phyloP scores from a whole-genome alignment of 1,140 invertebrate species.

The Cheumatopsyche charites region DNA sequence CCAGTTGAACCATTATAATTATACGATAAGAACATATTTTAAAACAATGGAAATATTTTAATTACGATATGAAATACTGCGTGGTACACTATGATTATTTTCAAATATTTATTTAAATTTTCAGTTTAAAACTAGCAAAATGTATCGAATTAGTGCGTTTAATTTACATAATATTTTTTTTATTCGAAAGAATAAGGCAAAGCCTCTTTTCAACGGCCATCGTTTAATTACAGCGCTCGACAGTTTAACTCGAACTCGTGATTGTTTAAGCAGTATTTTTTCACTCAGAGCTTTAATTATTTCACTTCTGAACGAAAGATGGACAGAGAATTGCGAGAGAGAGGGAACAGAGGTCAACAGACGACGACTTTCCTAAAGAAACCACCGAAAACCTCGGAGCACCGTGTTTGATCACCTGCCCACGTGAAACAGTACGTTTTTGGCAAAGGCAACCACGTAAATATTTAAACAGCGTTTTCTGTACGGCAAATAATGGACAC shows the following conservation, averaged over 20 bases:
- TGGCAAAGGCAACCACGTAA: conserved; percentile 47
- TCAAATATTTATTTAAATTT: too few relatives aligned
- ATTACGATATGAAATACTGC: too few relatives aligned
- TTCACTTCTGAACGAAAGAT: neutral
- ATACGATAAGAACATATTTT: too few relatives aligned
- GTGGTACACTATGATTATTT: too few relatives aligned
- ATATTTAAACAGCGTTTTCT: conserved; percentile 44
- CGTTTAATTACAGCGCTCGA: conserved; percentile 3
- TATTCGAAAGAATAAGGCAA: conserved; percentile 2
- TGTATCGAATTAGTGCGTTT: too few relatives aligned
- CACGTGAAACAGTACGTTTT: conserved; percentile 45
- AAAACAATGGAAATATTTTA: too few relatives aligned
- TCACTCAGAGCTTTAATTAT: conserved; percentile 1
- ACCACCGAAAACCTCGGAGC: conserved; percentile 1
- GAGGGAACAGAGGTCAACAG: conserved; percentile 42
- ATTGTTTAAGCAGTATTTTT: too few relatives aligned
- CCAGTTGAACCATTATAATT: too few relatives aligned
- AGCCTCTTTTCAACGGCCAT: neutral
- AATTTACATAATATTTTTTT: neutral
- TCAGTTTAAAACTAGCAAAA: too few relatives aligned
- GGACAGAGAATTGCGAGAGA: neutral
- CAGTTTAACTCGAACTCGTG: too few relatives aligned
- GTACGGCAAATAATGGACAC: conserved; percentile 39
- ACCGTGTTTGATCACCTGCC: conserved; percentile 36
- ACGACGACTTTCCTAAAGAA: neutral